These are phyloP conservation scores for Drosophila elegans DNA, from an alignment of 1,140 invertebrate genomes.

Conservation along the genomic window DNA sequence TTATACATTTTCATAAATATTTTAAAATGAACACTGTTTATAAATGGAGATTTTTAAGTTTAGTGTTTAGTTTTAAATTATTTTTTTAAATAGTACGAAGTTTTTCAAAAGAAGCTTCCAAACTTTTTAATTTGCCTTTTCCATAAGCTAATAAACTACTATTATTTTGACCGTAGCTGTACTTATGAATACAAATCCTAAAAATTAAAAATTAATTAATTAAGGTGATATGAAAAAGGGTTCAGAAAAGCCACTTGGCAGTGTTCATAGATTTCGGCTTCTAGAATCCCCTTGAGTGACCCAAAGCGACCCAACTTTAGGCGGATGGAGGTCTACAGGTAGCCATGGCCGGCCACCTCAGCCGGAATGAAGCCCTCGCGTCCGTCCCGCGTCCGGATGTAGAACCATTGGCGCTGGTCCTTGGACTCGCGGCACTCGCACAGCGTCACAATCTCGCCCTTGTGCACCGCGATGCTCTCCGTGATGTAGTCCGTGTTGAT, in stretches of 20 bases:
- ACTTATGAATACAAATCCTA: too few species aligned
- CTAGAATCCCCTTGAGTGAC: not conserved
- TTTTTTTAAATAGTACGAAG: too few species aligned
- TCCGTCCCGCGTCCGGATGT: constrained; percentile 89
- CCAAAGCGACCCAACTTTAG: not conserved
- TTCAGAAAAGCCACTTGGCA: not conserved
- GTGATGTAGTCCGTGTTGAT: constrained; percentile 88
- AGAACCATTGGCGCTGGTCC: constrained; percentile 89
- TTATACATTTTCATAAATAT: too few species aligned
- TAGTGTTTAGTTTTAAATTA: too few species aligned
- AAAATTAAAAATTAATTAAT: not conserved
- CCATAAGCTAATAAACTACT: too few species aligned
- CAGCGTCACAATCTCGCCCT: constrained; percentile 91
- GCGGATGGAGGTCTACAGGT: constrained; percentile 86
- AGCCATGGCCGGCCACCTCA: constrained; percentile 90
- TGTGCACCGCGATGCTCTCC: constrained; percentile 88
- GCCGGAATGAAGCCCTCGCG: constrained; percentile 91
- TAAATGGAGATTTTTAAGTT: too few species aligned
- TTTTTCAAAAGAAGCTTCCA: too few species aligned
- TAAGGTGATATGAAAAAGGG: not conserved
- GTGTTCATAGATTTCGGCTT: not conserved
- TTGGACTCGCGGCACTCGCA: constrained; percentile 86
- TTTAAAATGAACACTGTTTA: too few species aligned
- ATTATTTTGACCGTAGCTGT: too few species aligned
- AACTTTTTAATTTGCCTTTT: too few species aligned